Evolutionary conservation across 2,888 invertebrate genomes (phyloP).

Genomic region (Schizaphis graminum): DNA sequence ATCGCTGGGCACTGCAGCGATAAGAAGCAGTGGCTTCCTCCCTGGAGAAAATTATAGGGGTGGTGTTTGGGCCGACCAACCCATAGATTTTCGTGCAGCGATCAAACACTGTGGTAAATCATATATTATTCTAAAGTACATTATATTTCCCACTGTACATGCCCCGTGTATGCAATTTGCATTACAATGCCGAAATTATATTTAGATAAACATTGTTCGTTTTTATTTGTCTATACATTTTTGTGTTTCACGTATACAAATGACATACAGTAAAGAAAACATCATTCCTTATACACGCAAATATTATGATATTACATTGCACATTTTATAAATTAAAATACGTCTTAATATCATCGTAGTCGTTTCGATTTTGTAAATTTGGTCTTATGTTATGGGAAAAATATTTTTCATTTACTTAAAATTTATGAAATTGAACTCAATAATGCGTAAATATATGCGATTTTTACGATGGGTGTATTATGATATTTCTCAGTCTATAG

Average conservation of each 20-base stretch:
- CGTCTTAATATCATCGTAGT: background rate
- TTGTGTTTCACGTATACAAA: background rate
- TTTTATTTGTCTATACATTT: background rate
- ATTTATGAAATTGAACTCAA: background rate
- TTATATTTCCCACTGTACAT: background rate
- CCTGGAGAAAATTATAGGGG: slow-evolving; percentile 55
- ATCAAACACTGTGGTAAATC: slow-evolving; percentile 35
- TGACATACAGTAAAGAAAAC: background rate
- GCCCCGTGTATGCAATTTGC: background rate
- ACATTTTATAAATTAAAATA: no score
- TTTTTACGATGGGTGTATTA: background rate
- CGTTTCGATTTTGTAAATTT: background rate
- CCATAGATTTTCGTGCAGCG: slow-evolving; percentile 32
- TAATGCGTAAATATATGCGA: background rate
- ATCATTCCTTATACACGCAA: background rate
- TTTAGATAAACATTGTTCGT: slow-evolving; percentile 21
- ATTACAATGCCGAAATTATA: slow-evolving; percentile 40
- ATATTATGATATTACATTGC: background rate
- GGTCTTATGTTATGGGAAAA: background rate
- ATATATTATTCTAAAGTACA: background rate
- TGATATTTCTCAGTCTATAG: background rate
- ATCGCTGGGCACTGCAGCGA: background rate
- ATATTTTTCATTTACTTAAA: background rate
- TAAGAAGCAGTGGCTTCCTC: slow-evolving; percentile 31
- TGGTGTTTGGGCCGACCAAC: slow-evolving; percentile 3